phyloP scores from a whole-genome alignment of 2,113 vertebrate species.

The Prunella himalayana region DNA sequence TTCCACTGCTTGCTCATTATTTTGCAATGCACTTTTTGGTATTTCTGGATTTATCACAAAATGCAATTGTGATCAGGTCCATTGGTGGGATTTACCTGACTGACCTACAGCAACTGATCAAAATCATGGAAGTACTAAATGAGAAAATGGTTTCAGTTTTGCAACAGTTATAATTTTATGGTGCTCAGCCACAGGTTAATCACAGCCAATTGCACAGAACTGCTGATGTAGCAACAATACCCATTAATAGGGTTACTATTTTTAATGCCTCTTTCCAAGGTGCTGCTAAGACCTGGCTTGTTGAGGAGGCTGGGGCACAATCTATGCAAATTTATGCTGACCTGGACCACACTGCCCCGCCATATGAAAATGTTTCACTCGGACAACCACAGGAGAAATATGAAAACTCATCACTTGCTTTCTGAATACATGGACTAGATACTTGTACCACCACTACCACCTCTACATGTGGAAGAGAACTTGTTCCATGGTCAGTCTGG shows the following conservation, averaged over 20 bases:
- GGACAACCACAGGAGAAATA: background rate
- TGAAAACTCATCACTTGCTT: background rate
- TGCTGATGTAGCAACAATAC: background rate
- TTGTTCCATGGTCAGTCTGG: background rate
- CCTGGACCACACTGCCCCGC: background rate
- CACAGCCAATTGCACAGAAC: background rate
- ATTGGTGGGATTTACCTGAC: background rate
- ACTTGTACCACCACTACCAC: fast-evolving
- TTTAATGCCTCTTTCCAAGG: background rate
- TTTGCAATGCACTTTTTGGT: background rate
- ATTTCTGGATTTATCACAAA: background rate
- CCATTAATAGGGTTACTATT: background rate
- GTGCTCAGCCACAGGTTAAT: background rate
- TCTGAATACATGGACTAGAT: background rate
- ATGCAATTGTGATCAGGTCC: background rate
- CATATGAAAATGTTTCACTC: background rate
- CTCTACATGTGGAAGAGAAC: background rate
- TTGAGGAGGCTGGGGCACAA: background rate
- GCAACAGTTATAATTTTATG: background rate
- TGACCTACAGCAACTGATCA: background rate
- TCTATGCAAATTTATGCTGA: background rate
- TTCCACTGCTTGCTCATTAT: background rate
- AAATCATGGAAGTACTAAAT: background rate
- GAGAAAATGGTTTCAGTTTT: background rate
- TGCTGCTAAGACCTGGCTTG: background rate